Evolutionary conservation across 2,888 invertebrate species (phyloP).

Genomic region (Ophonus ardosiacus): DNA sequence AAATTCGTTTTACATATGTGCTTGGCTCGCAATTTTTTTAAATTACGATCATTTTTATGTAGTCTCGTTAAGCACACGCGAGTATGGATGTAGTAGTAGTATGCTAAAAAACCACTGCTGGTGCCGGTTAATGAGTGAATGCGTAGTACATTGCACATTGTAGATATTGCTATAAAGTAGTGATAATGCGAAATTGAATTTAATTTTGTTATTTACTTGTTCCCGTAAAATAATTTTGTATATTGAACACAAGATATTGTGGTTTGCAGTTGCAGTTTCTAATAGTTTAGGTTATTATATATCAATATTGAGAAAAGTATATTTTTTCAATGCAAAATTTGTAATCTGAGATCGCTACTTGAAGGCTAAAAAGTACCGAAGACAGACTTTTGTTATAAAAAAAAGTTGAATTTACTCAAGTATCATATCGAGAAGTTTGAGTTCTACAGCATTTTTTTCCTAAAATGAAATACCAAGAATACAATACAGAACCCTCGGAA

Average conservation of each 20-base stretch:
- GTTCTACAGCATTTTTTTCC: too few relatives aligned
- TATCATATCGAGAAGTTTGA: too few relatives aligned
- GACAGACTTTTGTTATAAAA: too few relatives aligned
- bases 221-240: background rate
- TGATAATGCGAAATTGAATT: constrained; percentile 38
- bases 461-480: too few relatives aligned
- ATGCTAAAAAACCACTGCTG: background rate
- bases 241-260: background rate
- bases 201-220: constrained; percentile 12
- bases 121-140: constrained; percentile 14
- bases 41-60: constrained; percentile 58
- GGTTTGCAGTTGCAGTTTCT: too few relatives aligned
- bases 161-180: constrained; percentile 4
- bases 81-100: constrained; percentile 32
- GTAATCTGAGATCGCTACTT: too few relatives aligned
- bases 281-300: too few relatives aligned
- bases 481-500: too few relatives aligned
- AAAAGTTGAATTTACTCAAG: too few relatives aligned
- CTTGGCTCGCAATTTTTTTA: constrained; percentile 49
- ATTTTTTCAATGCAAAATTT: too few relatives aligned
- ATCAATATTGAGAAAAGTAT: too few relatives aligned
- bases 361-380: too few relatives aligned
- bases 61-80: constrained; percentile 42
- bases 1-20: constrained; percentile 61
- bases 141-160: constrained; percentile 11